Evolutionary conservation across 1,140 invertebrate genomes (phyloP).

Genomic region (Amphibalanus amphitrite): DNA sequence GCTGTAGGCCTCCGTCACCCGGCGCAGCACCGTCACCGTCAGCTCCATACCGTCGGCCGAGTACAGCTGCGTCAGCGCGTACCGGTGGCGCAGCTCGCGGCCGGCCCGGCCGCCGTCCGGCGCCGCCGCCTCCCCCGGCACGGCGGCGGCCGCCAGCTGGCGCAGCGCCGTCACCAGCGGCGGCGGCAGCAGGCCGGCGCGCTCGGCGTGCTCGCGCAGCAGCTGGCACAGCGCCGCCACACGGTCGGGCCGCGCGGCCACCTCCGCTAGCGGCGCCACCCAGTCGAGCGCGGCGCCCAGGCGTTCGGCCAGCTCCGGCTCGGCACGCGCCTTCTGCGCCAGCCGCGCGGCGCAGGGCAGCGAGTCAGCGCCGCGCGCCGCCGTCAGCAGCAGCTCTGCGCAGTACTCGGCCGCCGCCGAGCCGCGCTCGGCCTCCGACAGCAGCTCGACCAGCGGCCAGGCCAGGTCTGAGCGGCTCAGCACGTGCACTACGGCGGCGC

Average conservation of each 20-base stretch:
- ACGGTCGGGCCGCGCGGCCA: not conserved
- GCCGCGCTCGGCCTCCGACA: not conserved
- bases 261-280: not conserved
- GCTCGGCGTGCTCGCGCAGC: not conserved
- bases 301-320: not conserved
- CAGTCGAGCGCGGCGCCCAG: not conserved
- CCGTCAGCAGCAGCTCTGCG: not conserved
- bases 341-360: not conserved
- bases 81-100: conserved; percentile 68
- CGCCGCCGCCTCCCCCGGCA: not conserved
- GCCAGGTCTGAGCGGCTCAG: not conserved
- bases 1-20: conserved; percentile 61
- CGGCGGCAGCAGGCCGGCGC: not conserved
- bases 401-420: not conserved
- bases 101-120: not conserved
- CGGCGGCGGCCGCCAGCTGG: not conserved
- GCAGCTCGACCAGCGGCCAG: not conserved
- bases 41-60: conserved; percentile 61
- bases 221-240: not conserved
- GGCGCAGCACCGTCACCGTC: conserved; percentile 54
- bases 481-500: not conserved
- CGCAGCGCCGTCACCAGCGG: not conserved
- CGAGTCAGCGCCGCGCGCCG: not conserved
- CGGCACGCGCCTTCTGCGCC: not conserved
- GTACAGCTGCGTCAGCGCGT: conserved; percentile 70